Evolutionary conservation across 2,888 invertebrate genomes (phyloP).

Genomic region (Andrena haemorrhoa): DNA sequence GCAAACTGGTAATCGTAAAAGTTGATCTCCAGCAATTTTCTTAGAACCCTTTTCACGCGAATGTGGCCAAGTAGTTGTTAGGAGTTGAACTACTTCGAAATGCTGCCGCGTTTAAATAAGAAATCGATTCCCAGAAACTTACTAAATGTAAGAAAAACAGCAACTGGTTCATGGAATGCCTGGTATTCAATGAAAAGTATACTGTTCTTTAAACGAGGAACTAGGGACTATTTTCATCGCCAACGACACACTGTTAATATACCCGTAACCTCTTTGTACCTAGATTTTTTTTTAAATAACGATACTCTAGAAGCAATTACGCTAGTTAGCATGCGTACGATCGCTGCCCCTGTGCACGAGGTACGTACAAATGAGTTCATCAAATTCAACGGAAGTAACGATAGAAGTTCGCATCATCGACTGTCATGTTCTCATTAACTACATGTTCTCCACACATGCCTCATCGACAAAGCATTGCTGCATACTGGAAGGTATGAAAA

Average conservation of each 20-base stretch:
- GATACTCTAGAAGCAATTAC: slow-evolving; percentile 39
- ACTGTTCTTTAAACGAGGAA: not conserved
- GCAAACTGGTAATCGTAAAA: not conserved
- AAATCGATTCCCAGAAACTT: too few relatives aligned
- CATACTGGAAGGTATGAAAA: slow-evolving; percentile 39
- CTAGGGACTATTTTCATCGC: not conserved
- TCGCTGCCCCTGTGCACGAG: slow-evolving; percentile 63
- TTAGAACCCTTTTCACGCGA: not conserved
- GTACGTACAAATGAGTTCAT: slow-evolving; percentile 59
- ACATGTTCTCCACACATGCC: slow-evolving; percentile 23
- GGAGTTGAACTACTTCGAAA: not conserved
- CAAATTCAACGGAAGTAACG: slow-evolving; percentile 1
- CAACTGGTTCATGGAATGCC: not conserved
- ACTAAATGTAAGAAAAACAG: too few relatives aligned
- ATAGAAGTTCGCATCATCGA: slow-evolving; percentile 3
- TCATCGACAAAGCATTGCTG: slow-evolving; percentile 13
- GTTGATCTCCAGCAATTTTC: not conserved
- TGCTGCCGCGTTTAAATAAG: not conserved
- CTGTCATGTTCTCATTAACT: slow-evolving; percentile 19
- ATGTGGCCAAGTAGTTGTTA: not conserved
- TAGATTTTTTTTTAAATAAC: slow-evolving; percentile 2
- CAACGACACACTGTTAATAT: slow-evolving; percentile 3
- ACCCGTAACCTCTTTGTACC: slow-evolving; percentile 14
- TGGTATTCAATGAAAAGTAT: not conserved
- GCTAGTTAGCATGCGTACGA: slow-evolving; percentile 57